Evolutionary conservation across 1,140 invertebrate genomes (phyloP), one percentile per base, ranked within the genome.

Genomic region (Mycetomoellerius zeteki): DNA sequence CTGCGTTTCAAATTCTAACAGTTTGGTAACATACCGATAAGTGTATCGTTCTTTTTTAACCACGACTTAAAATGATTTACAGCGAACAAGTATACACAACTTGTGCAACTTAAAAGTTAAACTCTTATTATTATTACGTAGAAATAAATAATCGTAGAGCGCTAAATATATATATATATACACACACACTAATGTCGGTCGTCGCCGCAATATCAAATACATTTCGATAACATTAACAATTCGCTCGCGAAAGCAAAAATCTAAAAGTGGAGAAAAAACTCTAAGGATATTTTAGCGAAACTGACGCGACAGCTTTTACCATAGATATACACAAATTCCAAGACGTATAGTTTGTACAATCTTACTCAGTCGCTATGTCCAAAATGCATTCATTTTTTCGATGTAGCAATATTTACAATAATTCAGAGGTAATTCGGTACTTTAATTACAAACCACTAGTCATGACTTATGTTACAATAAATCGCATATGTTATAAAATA

Each of bases 61-160:
- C 60, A 77, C 6, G 43, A 65, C 5, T 77, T 50, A 47, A 69
- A 52, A 52, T 8, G 16, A 76, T 43, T 65, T 50, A 16, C 12
- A 5, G 52, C 30, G n/a, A 52, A 52, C n/a, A 27, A 69, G 47
- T 56, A 37, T 14, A 27, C 47, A 60, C 54, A 75, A 75, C 37
- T 73, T n/a, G 37, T 43, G 27, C 19, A 84, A 50, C 37, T 84
- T 75, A 47, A 3, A 30, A 71, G 1, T 58, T 72, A 84, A 73
- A 73, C 12, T 62, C 56, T 60, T 19, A 73, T 73, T 73, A 60
- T 75, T 24, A 60, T 73, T 84, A 73, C 14, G 69, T 75, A 73
- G 37, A 73, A 84, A 84, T 84, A 84, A 84, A 84, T 84, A 84
- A 84, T 84, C 14, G 14, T 75, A 60, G n/a, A 52, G 27, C 52